These are phyloP conservation scores for Diabrotica virgifera DNA, from an alignment of 1,140 invertebrate genomes.

Conservation along the genomic window DNA sequence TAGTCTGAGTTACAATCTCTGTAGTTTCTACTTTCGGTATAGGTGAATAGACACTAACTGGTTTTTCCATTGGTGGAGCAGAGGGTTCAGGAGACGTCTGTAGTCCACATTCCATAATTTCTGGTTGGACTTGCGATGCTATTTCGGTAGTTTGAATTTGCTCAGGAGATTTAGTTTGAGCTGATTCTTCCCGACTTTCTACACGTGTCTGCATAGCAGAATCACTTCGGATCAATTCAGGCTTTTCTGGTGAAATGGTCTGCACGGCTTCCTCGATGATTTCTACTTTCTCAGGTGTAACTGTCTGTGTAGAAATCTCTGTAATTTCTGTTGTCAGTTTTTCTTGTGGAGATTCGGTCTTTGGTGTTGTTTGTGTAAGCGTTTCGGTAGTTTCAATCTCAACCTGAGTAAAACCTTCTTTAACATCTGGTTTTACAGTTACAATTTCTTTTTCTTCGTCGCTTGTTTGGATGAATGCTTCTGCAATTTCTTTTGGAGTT, in stretches of 20 bases:
- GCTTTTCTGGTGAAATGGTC: slow-evolving; percentile 52
- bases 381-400: slow-evolving; percentile 33
- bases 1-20: slow-evolving; percentile 51
- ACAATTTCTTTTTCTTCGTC: slow-evolving; percentile 37
- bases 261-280: slow-evolving; percentile 47
- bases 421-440: slow-evolving; percentile 34
- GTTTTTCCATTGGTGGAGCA: slow-evolving; percentile 45
- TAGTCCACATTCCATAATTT: slow-evolving; percentile 31
- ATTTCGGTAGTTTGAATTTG: slow-evolving; percentile 34
- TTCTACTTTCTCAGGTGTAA: slow-evolving; percentile 41
- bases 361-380: slow-evolving; percentile 37
- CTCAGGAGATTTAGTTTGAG: slow-evolving; percentile 42
- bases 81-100: slow-evolving; percentile 57
- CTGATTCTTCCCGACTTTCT: slow-evolving; percentile 46
- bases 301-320: slow-evolving; percentile 58
- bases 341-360: slow-evolving; percentile 35
- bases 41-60: slow-evolving; percentile 4
- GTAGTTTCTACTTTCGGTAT: slow-evolving; percentile 31
- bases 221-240: slow-evolving; percentile 49
- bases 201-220: slow-evolving; percentile 45
- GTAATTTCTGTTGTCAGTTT: slow-evolving; percentile 45
- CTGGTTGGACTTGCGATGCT: slow-evolving; percentile 43
- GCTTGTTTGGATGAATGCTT: slow-evolving; percentile 50
- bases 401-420: slow-evolving; percentile 44
- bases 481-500: slow-evolving; percentile 46